Percentiles rank a stretch among this genome's conserved stretches.
Conservation (phyloP, 2,797 vertebrate genomes). For the Xenopus petersii region DNA sequence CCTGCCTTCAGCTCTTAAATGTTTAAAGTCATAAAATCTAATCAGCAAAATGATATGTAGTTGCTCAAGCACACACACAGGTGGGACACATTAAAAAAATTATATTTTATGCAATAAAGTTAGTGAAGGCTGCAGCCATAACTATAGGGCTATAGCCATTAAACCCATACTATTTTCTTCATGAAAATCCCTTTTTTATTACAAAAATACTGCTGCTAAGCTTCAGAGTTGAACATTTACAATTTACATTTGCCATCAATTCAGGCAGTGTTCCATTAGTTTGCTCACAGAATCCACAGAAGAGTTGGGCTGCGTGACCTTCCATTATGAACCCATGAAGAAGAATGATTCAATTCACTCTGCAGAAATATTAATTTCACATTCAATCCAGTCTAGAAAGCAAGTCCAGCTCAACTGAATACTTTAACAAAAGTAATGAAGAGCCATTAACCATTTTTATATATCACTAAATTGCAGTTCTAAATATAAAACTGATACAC, state of each 20-base stretch:
- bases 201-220: slow-evolving; percentile 40
- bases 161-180: slow-evolving; percentile 6
- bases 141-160: too few species aligned
- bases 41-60: not conserved
- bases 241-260: slow-evolving; percentile 35
- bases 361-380: slow-evolving; percentile 41
- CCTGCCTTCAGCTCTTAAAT: not conserved
- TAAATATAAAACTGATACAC: slow-evolving; percentile 9
- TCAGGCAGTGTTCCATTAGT: slow-evolving; percentile 40
- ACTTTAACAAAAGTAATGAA: slow-evolving; percentile 44
- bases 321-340: slow-evolving; percentile 34
- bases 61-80: slow-evolving; percentile 6
- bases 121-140: not conserved
- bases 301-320: slow-evolving; percentile 38
- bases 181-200: slow-evolving; percentile 31
- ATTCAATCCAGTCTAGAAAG: slow-evolving; percentile 28
- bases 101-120: not conserved
- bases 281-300: slow-evolving; percentile 18
- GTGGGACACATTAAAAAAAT: slow-evolving; percentile 16
- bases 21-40: not conserved
- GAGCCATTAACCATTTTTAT: slow-evolving; percentile 22
- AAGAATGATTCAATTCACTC: slow-evolving; percentile 33
- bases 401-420: slow-evolving; percentile 33
- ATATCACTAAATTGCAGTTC: slow-evolving; percentile 16
- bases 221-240: slow-evolving; percentile 40